Evolutionary conservation across 2,888 invertebrate species (phyloP).

Genomic region (Sinelater perroti): DNA sequence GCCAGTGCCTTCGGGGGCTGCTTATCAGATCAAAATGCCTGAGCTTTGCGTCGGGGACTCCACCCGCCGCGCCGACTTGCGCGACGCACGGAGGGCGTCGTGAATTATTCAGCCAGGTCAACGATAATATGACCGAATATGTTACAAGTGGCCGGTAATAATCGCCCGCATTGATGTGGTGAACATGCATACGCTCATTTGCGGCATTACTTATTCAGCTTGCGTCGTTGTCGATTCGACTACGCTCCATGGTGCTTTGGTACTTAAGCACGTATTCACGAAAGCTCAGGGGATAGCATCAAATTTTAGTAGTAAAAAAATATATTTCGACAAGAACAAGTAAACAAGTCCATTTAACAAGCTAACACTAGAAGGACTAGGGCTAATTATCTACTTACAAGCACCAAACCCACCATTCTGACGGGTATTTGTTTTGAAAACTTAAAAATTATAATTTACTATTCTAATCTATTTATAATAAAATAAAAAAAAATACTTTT

Average conservation of each 20-base stretch:
- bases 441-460: too few species aligned
- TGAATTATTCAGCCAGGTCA: constrained; percentile 47
- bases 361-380: too few species aligned
- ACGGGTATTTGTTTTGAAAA: too few species aligned
- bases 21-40: constrained; percentile 37
- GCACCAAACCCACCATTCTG: too few species aligned
- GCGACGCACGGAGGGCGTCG: constrained; percentile 33
- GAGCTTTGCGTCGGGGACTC: constrained; percentile 46
- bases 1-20: constrained; percentile 29
- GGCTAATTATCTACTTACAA: too few species aligned
- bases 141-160: constrained; percentile 34
- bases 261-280: constrained; percentile 5
- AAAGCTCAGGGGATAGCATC: too few species aligned
- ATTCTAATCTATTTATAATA: too few species aligned
- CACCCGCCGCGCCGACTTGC: constrained; percentile 45
- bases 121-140: constrained; percentile 47
- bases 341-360: too few species aligned
- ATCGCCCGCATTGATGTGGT: constrained; percentile 29
- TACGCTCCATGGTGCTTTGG: constrained; percentile 16
- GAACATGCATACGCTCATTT: constrained; percentile 33
- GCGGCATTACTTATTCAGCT: constrained; percentile 32
- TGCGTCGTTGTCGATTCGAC: constrained; percentile 21
- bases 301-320: too few species aligned
- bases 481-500: too few species aligned
- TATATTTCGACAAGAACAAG: too few species aligned